Evolutionary conservation across 2,797 vertebrate genomes (phyloP).

Genomic region (Distichodus sexfasciatus): DNA sequence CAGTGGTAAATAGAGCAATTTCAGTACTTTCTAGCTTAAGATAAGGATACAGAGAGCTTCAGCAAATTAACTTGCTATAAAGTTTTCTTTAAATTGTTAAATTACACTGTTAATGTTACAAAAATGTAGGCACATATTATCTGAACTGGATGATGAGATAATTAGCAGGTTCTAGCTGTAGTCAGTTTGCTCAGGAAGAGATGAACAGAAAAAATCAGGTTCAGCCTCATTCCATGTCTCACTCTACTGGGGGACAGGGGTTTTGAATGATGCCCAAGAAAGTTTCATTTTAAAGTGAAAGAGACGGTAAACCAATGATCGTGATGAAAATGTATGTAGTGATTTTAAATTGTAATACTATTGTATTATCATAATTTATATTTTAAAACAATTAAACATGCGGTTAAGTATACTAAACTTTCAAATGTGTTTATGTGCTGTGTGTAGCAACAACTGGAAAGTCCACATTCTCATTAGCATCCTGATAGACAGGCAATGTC

Average conservation of each 20-base stretch:
- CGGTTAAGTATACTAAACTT: no score
- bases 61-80: background rate
- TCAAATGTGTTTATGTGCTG: no score
- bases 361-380: no score
- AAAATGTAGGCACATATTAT: background rate
- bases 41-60: no score
- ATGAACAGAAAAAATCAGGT: background rate
- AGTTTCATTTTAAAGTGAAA: no score
- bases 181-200: background rate
- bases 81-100: background rate
- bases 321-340: no score
- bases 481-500: conserved; percentile 1
- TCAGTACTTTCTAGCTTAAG: no score
- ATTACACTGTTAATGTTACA: background rate
- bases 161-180: conserved; percentile 1
- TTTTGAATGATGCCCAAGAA: background rate
- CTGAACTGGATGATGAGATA: background rate
- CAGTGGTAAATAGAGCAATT: no score
- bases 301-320: no score
- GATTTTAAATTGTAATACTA: no score
- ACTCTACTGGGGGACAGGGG: background rate
- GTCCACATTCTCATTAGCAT: background rate
- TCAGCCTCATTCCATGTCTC: background rate
- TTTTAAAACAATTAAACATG: no score
- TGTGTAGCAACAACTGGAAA: no score